Base-by-base conservation (phyloP, 2,888 invertebrate genomes). In the Pristionchus japonicus region DNA sequence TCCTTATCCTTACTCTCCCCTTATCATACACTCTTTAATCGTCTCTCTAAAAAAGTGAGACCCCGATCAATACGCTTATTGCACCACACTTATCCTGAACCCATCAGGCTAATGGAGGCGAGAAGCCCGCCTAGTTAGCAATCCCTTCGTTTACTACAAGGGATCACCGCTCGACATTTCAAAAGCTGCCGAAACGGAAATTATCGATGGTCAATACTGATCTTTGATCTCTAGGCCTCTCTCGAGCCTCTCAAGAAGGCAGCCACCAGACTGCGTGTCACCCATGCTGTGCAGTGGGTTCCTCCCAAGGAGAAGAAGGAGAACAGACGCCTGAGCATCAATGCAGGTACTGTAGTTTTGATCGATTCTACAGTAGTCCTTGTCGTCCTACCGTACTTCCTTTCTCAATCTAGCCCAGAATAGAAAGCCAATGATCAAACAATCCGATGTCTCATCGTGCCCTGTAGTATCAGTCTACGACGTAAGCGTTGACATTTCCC, bases 191-290 rank as follows among this genome's bases (percentile, higher is more conserved):
- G 43, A 23, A 52, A 52, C 52, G 6, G 52, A 20, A 52, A n/a
- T n/a, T n/a, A n/a, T n/a, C n/a, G n/a, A n/a, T n/a, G n/a, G n/a
- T n/a, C n/a, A n/a, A n/a, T 49, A 49, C 34, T 67, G 67, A 67
- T 67, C 67, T 67, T 31, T 67, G 67, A 67, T 67, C 20, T 52
- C 82, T 31, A 49, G 82, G 52, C 82, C 52, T 52, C 40, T 64
- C 85, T 85, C 13, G 85, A 86, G 74, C 93, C 93, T 2, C 83
- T 93, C 43, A 93, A 93, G 87, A 89, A 91, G 83, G 93, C 93
- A 13, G 91, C 93, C 17, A 89, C 89, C 88, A 93, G 93, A 88
- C 92, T 93, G 90, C 91, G 91, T 37, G 91, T 92, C 82, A 86
- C 85, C 34, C 93, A 93, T 67, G 93, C 93, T 87, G 93, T 93